Evolutionary conservation across 2,113 vertebrate species (phyloP), one percentile per base, ranked within the genome.

Genomic region (Scomber japonicus): DNA sequence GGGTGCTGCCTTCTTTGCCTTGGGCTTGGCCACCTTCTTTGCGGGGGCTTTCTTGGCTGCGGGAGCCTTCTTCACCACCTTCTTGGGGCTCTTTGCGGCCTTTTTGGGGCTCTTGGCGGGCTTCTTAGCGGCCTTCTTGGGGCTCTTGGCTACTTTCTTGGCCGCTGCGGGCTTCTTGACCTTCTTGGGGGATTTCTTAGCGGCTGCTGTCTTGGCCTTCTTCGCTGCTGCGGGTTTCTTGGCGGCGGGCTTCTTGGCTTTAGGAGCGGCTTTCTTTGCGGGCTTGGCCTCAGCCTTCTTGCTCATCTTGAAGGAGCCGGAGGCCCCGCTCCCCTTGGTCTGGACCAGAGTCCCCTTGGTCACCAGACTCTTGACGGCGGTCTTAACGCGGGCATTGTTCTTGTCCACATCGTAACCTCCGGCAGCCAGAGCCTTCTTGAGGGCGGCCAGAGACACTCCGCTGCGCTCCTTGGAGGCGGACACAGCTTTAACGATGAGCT

Each of bases 401-500:
- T 27, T 27, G 24, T 27, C 24, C 24, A 27, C 24, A 27, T 27
- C 24, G 24, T 27, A 27, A 27, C 24, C 24, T 27, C 24, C 24
- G 24, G 24, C 24, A 27, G 24, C 24, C 24, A 27, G 24, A 27
- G 24, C 24, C 24, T 27, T 27, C 24, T 27, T 27, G 24, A 27
- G 24, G 24, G 24, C 24, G 24, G 24, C 24, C 24, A 27, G 24
- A 27, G 24, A 27, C 24, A 27, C 24, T 27, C 81, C 81, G 17
- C 24, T 56, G 0, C 65, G 55, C 45, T 81, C 69, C 40, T 78
- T 71, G 31, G 85, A 87, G 2, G 69, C 78, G 0, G 81, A 8
- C 13, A 87, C 81, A 3, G 56, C 31, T 13, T 75, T 45, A 1
- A 81, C 49, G 19, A 88, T 68, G 27, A 75, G 82, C 0, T 82